Conservation (phyloP, 2,113 vertebrate species). For the Lampris incognitus region DNA sequence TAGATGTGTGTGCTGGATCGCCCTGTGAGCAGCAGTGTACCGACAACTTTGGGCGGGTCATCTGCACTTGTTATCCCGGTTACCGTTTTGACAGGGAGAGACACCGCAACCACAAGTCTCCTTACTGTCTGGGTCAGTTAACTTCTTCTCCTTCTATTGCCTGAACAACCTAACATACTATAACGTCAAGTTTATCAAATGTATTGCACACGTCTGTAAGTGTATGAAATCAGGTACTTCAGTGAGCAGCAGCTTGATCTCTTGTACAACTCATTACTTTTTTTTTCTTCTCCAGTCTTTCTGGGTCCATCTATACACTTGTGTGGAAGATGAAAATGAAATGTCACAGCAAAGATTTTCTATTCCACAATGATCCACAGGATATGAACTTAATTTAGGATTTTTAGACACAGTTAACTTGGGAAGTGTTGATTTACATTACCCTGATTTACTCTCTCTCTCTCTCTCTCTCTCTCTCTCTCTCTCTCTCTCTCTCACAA, state of each 20-base stretch:
- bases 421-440: no score
- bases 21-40: constrained; percentile 87
- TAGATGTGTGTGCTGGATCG: constrained; percentile 81
- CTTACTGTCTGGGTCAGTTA: constrained; percentile 83
- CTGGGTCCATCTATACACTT: no score
- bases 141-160: neutral
- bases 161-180: neutral
- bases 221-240: neutral
- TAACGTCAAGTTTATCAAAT: neutral
- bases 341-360: no score
- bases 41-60: constrained; percentile 83
- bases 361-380: no score
- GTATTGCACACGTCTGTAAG: neutral
- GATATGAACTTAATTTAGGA: no score
- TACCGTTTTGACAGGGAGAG: constrained; percentile 83
- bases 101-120: constrained; percentile 78
- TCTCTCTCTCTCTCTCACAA: neutral
- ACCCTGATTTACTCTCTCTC: neutral
- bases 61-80: constrained; percentile 84
- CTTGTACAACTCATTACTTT: no score
- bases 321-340: no score
- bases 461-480: neutral
- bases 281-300: no score
- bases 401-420: no score
- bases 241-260: neutral